Evolutionary conservation across 2,888 invertebrate species (phyloP), one percentile per base, ranked within the genome.

Genomic region (Caenorhabditis sp.): DNA sequence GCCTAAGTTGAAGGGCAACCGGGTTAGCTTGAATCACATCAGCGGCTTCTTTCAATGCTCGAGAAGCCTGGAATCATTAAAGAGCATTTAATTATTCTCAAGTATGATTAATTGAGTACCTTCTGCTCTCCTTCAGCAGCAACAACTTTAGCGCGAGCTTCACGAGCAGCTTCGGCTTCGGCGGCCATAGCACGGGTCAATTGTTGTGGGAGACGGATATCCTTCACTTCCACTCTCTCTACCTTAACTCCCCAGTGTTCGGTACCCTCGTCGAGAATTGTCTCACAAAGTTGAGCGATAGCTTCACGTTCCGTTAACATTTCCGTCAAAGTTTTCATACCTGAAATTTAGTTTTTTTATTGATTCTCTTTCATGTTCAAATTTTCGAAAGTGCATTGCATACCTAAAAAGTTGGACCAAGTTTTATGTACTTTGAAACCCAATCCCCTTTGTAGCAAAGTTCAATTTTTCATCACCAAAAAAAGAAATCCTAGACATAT

Each of bases 251-350:
- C 88, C 88, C 88, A 88, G 60, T 86, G 84, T 64, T 88, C 87
- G 20, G 88, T 88, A 75, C 88, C 87, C 65, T 88, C 88, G 73
- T 88, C 87, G 59, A 88, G 84, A 73, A 86, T 85, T 17, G 86
- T 88, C 76, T 88, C 88, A 63, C 87, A 88, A 36, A 88, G 79
- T 67, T 88, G 87, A 25, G 88, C 87, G 50, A 88, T 88, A 17
- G 87, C 87, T 67, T 96, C 96, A 74, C 97, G 91, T 89, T 97
- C 97, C 88, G 95, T 94, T 63, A 99, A 91, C 86, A 99, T 96
- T 90, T 97, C 97, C 86, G 96, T 95, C 81, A 99, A 91, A 59
- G 95, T 95, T 83, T 95, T 92, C 72, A 97, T 97, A 76, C 97
- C 97, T 84, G 63, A 62, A 82, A 71, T 17, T 38, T 26, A 50